Evolutionary conservation across 2,888 invertebrate species (phyloP), one percentile per base, ranked within the genome.

Genomic region (Tachina lurida): DNA sequence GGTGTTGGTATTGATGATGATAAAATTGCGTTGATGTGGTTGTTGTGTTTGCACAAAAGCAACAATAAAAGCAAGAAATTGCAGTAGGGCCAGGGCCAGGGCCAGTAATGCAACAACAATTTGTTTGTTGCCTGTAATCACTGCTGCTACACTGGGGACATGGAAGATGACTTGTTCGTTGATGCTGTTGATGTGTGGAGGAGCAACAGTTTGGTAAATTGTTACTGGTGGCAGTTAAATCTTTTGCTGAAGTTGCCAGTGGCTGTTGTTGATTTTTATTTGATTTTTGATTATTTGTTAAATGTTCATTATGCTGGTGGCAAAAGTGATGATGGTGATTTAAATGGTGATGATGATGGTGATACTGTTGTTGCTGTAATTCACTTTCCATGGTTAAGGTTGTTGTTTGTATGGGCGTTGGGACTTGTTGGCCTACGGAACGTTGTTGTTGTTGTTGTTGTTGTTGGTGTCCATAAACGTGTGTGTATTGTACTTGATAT

Each of bases 81-180:
- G 54, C 41, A 43, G 67, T 12, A 8, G 71, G 31, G 45, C n/a
- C 10, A 41, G 63, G 58, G 54, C 19, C 15, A 41, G 63, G 58
- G 49, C 41, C 65, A 31, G 31, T 31, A 7, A 5, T 31, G 31
- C 31, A 31, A 65, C 65, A 73, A 52, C 68, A 71, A 63, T 43
- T 71, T 67, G 17, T 47, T 73, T 60, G 77, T 54, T 83, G 73
- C n/a, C 62, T 67, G 67, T 54, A 83, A 77, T 67, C 71, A 73
- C 67, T 67, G 60, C 22, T 60, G 45, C 17, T 60, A 62, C 79
- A 74, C 63, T 88, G 88, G 87, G 88, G 88, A 89, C 88, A 87
- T 77, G 83, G 82, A 71, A 87, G 84, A 87, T 88, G 88, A 88
- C 87, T 88, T 63, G 19, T 19, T 47, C 78, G 76, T 68, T 84